Evolutionary conservation across 2,797 vertebrate genomes (phyloP).

Genomic region (Chrysocyon brachyurus): DNA sequence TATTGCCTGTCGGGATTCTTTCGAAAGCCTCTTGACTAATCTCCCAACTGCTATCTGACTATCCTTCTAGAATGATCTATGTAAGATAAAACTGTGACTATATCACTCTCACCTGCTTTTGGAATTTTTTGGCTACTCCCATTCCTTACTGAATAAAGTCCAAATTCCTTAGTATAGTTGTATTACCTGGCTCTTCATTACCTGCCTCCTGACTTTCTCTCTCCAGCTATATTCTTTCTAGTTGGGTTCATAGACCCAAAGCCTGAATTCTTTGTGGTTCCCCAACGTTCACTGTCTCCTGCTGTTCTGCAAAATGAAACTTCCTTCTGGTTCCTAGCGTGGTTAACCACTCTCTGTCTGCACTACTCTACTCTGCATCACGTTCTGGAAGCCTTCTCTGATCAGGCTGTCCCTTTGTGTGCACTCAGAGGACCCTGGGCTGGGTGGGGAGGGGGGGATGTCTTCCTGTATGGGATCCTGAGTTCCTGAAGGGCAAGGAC

Average conservation of each 20-base stretch:
- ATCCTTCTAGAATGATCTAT: background rate
- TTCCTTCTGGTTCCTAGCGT: background rate
- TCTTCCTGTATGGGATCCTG: background rate
- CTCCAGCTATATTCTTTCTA: background rate
- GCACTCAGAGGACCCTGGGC: background rate
- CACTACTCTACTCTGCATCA: accelerated
- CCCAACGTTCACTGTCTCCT: background rate
- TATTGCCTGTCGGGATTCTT: background rate
- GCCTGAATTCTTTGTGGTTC: background rate
- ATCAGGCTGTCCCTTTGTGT: background rate
- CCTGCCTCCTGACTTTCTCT: background rate
- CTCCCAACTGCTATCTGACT: background rate
- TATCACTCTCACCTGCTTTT: background rate
- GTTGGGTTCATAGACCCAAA: background rate
- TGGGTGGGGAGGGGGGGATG: background rate
- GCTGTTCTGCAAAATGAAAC: background rate
- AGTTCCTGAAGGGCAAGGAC: background rate
- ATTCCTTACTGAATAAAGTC: background rate
- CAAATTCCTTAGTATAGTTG: background rate
- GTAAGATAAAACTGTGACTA: background rate
- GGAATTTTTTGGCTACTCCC: background rate
- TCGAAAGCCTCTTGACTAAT: background rate
- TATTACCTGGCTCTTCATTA: background rate
- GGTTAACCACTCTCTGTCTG: background rate
- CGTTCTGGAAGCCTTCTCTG: background rate